These are phyloP conservation scores for Drosophila vallismaia DNA, from an alignment of 2,888 invertebrate genomes.

Conservation along the genomic window DNA sequence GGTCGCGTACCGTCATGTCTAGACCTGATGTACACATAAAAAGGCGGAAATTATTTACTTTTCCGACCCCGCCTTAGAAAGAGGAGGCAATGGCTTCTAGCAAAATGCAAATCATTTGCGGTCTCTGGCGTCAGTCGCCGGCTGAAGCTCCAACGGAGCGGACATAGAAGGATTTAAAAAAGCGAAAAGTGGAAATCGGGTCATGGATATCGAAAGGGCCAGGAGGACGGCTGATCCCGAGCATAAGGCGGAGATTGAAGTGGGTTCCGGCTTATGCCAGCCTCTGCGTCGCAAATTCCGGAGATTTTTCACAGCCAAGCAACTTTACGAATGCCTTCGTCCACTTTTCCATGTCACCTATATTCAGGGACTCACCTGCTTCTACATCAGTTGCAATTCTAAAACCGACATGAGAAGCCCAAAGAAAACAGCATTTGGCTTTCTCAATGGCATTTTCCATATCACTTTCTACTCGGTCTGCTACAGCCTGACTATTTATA, in stretches of 20 bases:
- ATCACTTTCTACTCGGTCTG: slow-evolving; percentile 70
- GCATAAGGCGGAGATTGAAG: slow-evolving; percentile 39
- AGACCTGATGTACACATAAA: slow-evolving; percentile 50
- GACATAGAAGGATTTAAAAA: slow-evolving; percentile 19
- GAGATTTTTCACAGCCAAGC: slow-evolving; percentile 74
- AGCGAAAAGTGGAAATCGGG: slow-evolving; percentile 3
- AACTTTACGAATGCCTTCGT: slow-evolving; percentile 77
- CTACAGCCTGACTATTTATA: slow-evolving; percentile 76
- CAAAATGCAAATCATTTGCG: slow-evolving; percentile 46
- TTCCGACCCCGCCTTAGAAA: slow-evolving; percentile 24
- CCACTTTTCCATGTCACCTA: slow-evolving; percentile 79
- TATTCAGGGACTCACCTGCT: slow-evolving; percentile 80
- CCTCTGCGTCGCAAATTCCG: slow-evolving; percentile 54
- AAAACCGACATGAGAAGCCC: slow-evolving; percentile 62
- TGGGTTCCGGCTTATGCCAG: slow-evolving; percentile 39
- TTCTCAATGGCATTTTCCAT: slow-evolving; percentile 75
- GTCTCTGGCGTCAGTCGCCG: slow-evolving; percentile 62
- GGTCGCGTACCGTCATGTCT: slow-evolving; percentile 30
- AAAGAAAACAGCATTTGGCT: slow-evolving; percentile 76
- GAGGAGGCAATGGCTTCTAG: slow-evolving; percentile 4
- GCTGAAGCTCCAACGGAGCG: slow-evolving; percentile 51
- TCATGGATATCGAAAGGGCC: slow-evolving; percentile 48
- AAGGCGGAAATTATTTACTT: slow-evolving; percentile 66
- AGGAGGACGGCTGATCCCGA: slow-evolving; percentile 29
- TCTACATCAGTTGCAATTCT: slow-evolving; percentile 63